These are phyloP conservation scores for Enteromius trimaculatus DNA, from an alignment of 2,797 vertebrate species.

Conservation along the genomic window DNA sequence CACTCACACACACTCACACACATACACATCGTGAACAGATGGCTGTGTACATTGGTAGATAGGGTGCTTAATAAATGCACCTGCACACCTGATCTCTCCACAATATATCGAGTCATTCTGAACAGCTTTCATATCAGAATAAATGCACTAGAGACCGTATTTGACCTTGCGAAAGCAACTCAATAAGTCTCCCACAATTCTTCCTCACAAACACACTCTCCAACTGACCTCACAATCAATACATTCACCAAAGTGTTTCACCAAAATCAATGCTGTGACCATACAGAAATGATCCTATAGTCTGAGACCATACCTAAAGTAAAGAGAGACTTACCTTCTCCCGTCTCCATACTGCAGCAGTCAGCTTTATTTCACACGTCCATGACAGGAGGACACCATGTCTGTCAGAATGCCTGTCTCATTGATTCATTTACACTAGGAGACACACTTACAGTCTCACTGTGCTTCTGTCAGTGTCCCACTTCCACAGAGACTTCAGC, in stretches of 20 bases:
- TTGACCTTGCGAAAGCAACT: slow-evolving; percentile 51
- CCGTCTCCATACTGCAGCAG: slow-evolving; percentile 55
- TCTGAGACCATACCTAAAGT: slow-evolving; percentile 16
- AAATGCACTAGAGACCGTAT: slow-evolving; percentile 8
- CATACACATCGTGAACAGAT: slow-evolving; percentile 33
- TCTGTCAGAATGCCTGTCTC: slow-evolving; percentile 41
- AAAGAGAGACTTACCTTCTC: slow-evolving; percentile 60
- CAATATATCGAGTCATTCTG: slow-evolving; percentile 11
- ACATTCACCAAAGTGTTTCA: slow-evolving; percentile 19
- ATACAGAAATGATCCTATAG: slow-evolving; percentile 7
- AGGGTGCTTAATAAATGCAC: slow-evolving; percentile 49
- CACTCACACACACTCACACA: not conserved
- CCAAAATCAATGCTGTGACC: slow-evolving; percentile 21
- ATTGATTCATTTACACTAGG: slow-evolving; percentile 37
- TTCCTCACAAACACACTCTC: slow-evolving; percentile 37
- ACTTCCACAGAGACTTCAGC: slow-evolving; percentile 53
- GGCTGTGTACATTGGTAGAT: slow-evolving; percentile 41
- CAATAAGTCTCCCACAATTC: slow-evolving; percentile 50
- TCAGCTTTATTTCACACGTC: slow-evolving; percentile 52
- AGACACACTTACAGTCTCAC: slow-evolving; percentile 45
- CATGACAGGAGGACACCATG: slow-evolving; percentile 44
- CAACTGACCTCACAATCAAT: slow-evolving; percentile 14
- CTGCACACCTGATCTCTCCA: slow-evolving; percentile 39
- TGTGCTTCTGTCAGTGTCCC: slow-evolving; percentile 43
- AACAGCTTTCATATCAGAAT: slow-evolving; percentile 27